Evolutionary conservation across 2,113 vertebrate species (phyloP).

Genomic region (Mustelus asterias): DNA sequence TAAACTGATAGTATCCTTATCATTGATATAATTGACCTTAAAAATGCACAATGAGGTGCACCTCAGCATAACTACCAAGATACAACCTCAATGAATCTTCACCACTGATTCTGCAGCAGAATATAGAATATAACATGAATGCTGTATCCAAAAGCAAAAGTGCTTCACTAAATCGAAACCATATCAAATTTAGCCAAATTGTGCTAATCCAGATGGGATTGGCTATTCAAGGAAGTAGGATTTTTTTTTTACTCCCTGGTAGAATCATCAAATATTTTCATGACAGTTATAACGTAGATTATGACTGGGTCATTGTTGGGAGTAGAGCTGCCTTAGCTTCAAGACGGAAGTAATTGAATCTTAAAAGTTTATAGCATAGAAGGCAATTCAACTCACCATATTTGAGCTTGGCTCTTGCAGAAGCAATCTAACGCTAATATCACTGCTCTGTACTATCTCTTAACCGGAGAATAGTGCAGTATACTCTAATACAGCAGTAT

Average conservation of each 20-base stretch:
- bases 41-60: not conserved
- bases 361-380: not conserved
- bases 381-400: not conserved
- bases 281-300: not conserved
- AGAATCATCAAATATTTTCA: not conserved
- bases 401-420: not conserved
- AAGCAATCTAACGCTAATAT: not conserved
- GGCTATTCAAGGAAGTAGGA: not conserved
- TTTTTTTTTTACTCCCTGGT: not conserved
- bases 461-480: not conserved
- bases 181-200: not conserved
- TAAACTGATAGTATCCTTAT: not conserved
- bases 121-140: not conserved
- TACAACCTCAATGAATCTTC: not conserved
- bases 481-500: not conserved
- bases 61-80: not conserved
- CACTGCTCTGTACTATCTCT: not conserved
- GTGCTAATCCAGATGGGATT: not conserved
- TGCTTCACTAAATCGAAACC: not conserved
- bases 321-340: not conserved
- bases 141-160: not conserved
- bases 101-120: not conserved
- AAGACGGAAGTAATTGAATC: not conserved
- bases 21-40: not conserved
- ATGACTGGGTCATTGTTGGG: not conserved